A percentile compares a stretch with the other conserved stretches of the same genome.
These are phyloP conservation scores for Scomber colias DNA, from an alignment of 2,113 vertebrate genomes.

Conservation along the genomic window DNA sequence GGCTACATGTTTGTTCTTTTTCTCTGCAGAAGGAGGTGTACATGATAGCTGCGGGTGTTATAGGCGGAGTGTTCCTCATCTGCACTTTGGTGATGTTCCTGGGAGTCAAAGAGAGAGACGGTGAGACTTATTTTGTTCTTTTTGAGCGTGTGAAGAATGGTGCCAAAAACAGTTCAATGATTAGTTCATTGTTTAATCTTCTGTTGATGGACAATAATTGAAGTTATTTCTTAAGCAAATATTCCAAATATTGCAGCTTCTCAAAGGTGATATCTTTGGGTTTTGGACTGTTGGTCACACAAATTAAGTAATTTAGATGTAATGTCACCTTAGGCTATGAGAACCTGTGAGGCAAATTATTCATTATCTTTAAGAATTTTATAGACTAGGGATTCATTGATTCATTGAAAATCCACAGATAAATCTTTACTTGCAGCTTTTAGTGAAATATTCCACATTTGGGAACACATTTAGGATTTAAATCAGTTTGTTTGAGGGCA, in stretches of 20 bases:
- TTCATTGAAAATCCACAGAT: background rate
- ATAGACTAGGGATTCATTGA: no score
- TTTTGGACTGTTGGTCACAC: no score
- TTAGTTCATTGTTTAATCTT: no score
- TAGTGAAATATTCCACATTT: background rate
- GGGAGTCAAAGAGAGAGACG: constrained; percentile 93
- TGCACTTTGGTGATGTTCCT: constrained; percentile 90
- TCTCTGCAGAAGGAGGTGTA: constrained; percentile 89
- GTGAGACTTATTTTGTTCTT: constrained; percentile 79
- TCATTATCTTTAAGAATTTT: no score
- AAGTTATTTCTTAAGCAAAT: no score
- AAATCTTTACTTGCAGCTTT: background rate
- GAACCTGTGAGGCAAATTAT: no score
- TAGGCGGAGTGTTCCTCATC: constrained; percentile 90
- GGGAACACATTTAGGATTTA: background rate
- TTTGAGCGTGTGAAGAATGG: background rate
- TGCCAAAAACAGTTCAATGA: background rate
- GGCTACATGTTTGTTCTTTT: constrained; percentile 33
- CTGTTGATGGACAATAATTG: no score
- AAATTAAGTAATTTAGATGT: no score
- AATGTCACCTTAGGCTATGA: no score
- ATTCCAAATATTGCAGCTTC: no score
- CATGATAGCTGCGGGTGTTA: constrained; percentile 91
- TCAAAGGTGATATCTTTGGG: no score
- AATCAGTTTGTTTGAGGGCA: no score